Evolutionary conservation across 2,888 invertebrate species (phyloP).

Genomic region (Philereme transversata): DNA sequence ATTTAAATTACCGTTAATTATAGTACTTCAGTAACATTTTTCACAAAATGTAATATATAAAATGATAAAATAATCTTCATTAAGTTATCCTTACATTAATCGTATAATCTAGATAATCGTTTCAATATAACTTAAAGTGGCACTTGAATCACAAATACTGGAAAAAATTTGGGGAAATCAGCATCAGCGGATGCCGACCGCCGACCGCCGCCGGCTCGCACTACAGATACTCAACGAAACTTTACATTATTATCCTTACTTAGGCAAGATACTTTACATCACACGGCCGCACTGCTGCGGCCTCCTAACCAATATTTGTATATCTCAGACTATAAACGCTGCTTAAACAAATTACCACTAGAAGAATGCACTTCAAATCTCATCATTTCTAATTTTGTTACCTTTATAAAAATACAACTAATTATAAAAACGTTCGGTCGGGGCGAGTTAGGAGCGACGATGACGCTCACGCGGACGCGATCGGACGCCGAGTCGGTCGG

Average conservation of each 20-base stretch:
- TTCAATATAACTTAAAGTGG: constrained; percentile 89
- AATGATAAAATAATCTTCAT: constrained; percentile 85
- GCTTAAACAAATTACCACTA: constrained; percentile 81
- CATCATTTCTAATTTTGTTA: constrained; percentile 79
- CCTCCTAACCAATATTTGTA: constrained; percentile 44
- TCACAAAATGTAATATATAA: constrained; percentile 84
- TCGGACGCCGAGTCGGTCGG: constrained; percentile 8
- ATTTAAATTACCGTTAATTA: constrained; percentile 83
- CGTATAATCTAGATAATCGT: constrained; percentile 85
- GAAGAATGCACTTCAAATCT: constrained; percentile 83
- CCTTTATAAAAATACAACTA: constrained; percentile 77
- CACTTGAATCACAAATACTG: constrained; percentile 92
- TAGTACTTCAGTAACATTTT: constrained; percentile 82
- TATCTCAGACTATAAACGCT: constrained; percentile 76
- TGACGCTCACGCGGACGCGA: constrained; percentile 9
- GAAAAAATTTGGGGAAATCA: constrained; percentile 87
- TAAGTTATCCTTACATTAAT: constrained; percentile 84
- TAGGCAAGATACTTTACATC: constrained; percentile 80
- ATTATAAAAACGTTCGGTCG: constrained; percentile 65
- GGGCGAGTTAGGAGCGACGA: constrained; percentile 34
- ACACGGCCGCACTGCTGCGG: constrained; percentile 56
- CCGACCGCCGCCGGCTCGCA: constrained; percentile 65
- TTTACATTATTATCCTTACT: constrained; percentile 76
- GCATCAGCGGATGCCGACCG: constrained; percentile 65
- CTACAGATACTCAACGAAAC: constrained; percentile 69